Conservation (phyloP, 2,888 invertebrate genomes). For the Trypoxylon attenuatum region DNA sequence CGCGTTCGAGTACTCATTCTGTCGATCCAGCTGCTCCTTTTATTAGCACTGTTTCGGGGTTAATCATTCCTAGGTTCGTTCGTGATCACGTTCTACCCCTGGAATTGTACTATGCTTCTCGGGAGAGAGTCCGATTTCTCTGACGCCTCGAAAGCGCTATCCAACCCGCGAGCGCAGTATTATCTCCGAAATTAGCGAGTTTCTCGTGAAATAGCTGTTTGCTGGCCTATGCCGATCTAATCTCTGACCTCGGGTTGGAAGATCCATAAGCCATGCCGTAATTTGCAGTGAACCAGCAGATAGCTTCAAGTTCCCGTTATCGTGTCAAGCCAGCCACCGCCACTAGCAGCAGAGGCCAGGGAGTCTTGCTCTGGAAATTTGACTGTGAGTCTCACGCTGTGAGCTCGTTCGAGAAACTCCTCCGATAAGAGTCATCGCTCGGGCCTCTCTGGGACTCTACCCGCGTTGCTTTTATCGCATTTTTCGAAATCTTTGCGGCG, state of each 20-base stretch:
- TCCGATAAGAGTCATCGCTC: too few species aligned
- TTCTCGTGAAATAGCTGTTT: constrained; percentile 30
- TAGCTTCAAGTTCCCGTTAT: constrained; percentile 31
- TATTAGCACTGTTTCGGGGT: background rate
- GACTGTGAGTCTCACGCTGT: too few species aligned
- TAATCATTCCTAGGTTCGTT: background rate
- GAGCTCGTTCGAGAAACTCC: too few species aligned
- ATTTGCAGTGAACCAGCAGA: constrained; percentile 36
- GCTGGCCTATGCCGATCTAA: constrained; percentile 34
- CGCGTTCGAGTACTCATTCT: too few species aligned
- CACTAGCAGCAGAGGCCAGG: too few species aligned
- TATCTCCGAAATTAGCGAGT: constrained; percentile 46
- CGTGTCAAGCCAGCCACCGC: constrained; percentile 15
- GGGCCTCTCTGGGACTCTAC: too few species aligned
- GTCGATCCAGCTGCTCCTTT: background rate
- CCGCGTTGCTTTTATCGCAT: too few species aligned
- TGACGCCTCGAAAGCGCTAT: constrained; percentile 13
- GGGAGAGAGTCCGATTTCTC: too few species aligned
- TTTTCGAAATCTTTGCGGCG: too few species aligned
- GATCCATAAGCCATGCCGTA: constrained; percentile 27
- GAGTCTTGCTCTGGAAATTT: too few species aligned
- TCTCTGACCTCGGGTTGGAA: constrained; percentile 23
- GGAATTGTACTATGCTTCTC: too few species aligned
- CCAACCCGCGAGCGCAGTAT: constrained; percentile 35
- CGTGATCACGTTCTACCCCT: too few species aligned